phyloP scores from a whole-genome alignment of 2,113 vertebrate genomes.

The Circaetus gallicus region DNA sequence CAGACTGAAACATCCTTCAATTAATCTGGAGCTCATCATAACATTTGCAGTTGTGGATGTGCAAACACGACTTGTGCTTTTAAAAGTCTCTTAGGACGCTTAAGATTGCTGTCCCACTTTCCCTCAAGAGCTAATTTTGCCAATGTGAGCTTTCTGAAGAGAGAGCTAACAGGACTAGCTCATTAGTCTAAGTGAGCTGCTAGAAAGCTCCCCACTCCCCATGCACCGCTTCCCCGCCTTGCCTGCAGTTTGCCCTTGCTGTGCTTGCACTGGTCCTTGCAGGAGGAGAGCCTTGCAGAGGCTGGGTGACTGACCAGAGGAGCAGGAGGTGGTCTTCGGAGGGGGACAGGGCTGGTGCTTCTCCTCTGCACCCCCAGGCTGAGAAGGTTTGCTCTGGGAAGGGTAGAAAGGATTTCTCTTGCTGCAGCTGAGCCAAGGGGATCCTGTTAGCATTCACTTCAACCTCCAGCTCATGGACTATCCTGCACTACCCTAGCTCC shows the following conservation, averaged over 20 bases:
- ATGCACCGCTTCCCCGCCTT: background rate
- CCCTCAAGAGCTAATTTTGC: background rate
- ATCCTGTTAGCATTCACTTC: background rate
- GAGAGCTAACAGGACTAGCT: background rate
- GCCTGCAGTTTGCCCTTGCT: background rate
- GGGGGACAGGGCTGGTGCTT: background rate
- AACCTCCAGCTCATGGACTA: background rate
- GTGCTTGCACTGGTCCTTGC: background rate
- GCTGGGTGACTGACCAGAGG: background rate
- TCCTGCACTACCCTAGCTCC: background rate
- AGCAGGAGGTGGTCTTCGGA: background rate
- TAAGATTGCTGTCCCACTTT: background rate
- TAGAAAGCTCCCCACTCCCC: background rate
- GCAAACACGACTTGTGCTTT: background rate
- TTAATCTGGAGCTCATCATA: conserved; percentile 8
- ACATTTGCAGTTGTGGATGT: background rate
- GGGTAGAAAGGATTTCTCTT: background rate
- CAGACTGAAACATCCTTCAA: background rate
- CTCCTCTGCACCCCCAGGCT: background rate
- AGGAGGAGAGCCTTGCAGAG: background rate
- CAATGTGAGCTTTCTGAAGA: background rate
- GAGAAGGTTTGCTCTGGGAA: background rate
- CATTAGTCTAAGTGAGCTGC: background rate
- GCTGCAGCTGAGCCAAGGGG: background rate
- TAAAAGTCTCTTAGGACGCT: background rate